These are phyloP conservation scores for Antennarius maculatus DNA, from an alignment of 2,797 vertebrate species.

Conservation along the genomic window DNA sequence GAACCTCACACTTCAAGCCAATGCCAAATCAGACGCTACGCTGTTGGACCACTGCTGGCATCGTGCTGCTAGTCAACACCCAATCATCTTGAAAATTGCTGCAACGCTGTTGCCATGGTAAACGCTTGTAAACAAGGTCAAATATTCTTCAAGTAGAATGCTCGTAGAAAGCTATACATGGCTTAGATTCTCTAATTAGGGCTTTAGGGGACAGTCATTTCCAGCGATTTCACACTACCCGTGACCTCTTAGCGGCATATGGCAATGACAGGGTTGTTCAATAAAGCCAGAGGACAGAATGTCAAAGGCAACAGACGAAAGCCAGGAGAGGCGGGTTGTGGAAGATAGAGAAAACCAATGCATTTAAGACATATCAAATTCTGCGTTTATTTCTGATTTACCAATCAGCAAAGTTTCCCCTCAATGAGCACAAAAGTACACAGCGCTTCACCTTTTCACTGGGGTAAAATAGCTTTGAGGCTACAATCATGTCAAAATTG, in stretches of 20 bases:
- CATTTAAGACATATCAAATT: neutral
- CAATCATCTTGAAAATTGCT: slow-evolving; percentile 56
- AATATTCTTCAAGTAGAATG: slow-evolving; percentile 54
- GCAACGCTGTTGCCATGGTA: slow-evolving; percentile 62
- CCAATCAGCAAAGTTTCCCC: slow-evolving; percentile 5
- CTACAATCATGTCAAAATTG: slow-evolving; percentile 1
- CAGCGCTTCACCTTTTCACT: neutral
- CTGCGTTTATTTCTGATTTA: slow-evolving; percentile 10
- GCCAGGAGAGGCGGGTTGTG: slow-evolving; percentile 11
- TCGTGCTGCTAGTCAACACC: slow-evolving; percentile 49
- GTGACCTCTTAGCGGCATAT: slow-evolving; percentile 75
- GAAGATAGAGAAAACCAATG: slow-evolving; percentile 1
- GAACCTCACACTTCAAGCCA: slow-evolving; percentile 25
- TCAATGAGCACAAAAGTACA: slow-evolving; percentile 1
- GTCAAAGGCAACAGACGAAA: slow-evolving; percentile 54
- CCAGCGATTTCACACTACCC: slow-evolving; percentile 77
- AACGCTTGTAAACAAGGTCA: slow-evolving; percentile 63
- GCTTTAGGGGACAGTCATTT: slow-evolving; percentile 72
- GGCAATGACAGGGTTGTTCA: slow-evolving; percentile 69
- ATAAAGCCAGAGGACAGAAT: slow-evolving; percentile 74
- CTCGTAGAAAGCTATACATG: slow-evolving; percentile 71
- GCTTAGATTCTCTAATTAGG: slow-evolving; percentile 74
- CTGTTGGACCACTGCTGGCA: slow-evolving; percentile 12
- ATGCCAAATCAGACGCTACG: slow-evolving; percentile 19
- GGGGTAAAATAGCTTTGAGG: slow-evolving; percentile 1